phyloP scores from a whole-genome alignment of 37 sponge, comb jelly and placozoan species.

The Amphimedon queenslandica region DNA sequence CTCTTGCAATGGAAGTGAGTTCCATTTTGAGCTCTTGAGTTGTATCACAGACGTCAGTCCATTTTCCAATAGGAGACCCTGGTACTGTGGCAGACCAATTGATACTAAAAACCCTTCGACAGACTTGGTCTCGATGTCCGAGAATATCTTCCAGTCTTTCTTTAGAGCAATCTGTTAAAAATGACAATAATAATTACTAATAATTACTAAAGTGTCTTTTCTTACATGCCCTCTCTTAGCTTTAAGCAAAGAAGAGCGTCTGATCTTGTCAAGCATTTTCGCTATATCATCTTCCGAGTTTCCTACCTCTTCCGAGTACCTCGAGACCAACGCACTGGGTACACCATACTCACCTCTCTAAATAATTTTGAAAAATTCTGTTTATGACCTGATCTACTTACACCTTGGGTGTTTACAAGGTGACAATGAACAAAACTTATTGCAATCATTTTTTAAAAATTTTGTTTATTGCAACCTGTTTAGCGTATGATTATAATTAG shows the following conservation, averaged over 20 bases:
- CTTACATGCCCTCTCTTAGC: not conserved
- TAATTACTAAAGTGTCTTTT: too few relatives aligned
- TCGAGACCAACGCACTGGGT: conserved; percentile 11
- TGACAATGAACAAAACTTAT: too few relatives aligned
- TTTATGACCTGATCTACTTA: not conserved
- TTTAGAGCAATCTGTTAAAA: not conserved
- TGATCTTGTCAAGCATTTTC: conserved; percentile 8
- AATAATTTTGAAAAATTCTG: not conserved
- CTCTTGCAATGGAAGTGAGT: not conserved
- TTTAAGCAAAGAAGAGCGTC: not conserved
- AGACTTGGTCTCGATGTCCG: not conserved
- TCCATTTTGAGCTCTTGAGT: not conserved
- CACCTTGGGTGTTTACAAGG: too few relatives aligned
- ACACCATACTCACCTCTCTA: conserved; percentile 41
- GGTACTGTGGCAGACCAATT: not conserved
- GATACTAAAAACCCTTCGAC: not conserved
- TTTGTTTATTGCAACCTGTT: not conserved
- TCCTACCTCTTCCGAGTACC: conserved; percentile 23
- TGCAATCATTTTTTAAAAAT: not conserved
- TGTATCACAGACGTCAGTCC: not conserved
- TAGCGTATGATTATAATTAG: not conserved
- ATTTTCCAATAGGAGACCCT: not conserved
- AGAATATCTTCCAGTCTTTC: not conserved
- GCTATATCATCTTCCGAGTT: conserved; percentile 5
- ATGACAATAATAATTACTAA: too few relatives aligned